Base-by-base conservation (phyloP, 2,797 vertebrate species). In the Liparis tanakae region DNA sequence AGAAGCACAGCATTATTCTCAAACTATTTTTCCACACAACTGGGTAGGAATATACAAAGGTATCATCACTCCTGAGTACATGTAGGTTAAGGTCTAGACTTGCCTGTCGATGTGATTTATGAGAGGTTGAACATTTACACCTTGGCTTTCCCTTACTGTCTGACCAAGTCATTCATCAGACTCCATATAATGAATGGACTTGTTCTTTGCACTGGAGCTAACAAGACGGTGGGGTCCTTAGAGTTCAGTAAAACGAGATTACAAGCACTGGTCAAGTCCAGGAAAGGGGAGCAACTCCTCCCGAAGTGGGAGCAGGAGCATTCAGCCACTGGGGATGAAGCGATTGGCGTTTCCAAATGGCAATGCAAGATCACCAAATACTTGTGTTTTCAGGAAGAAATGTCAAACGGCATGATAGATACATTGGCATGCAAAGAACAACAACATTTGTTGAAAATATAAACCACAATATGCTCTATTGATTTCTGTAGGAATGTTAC, bases 81-180 rank as follows among this genome's bases (percentile, higher is more conserved):
- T 94, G 92, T 95, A 91, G 94, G 95, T 94, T 94, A 94, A 94
- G 94, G 93, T 94, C 93, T 93, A 94, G 93, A 94, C 93, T 92
- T 89, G 83, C 88, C 89, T 89, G 91, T 95, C 94, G 67, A 13
- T 65, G 85, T 95, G 94, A 95, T 95, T 95, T 95, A 95, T 95
- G 93, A 91, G 91, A 94, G 93, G 93, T 94, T 94, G 93, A 94
- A 93, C 93, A 93, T 94, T 95, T 94, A 94, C 93, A 95, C 94
- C 94, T 94, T 87, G 91, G 93, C 94, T 94, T 95, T 94, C 94
- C 92, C 92, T 93, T 94, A 94, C 92, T 93, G 92, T 93, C 93
- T 92, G 93, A 93, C 92, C 93, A 86, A 92, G 92, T 93, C 93
- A 94, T 95, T 95, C 94, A 95, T 95, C 94, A 95, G 91, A 78